phyloP scores from a whole-genome alignment of 2,888 invertebrate genomes.

The Bedellia somnulentella region DNA sequence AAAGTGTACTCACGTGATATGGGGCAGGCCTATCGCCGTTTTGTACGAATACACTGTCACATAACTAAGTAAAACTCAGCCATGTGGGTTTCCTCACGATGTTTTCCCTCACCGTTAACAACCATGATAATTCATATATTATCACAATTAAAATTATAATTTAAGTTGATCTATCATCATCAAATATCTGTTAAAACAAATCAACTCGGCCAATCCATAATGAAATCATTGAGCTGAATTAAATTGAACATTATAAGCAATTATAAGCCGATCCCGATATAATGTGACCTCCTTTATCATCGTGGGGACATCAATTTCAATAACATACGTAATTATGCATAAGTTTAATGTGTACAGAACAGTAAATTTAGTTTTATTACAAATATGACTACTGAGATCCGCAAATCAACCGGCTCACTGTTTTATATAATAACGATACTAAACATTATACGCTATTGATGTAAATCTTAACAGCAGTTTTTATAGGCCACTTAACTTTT shows the following conservation, averaged over 20 bases:
- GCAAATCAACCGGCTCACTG: constrained; percentile 17
- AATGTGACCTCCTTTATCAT: constrained; percentile 45
- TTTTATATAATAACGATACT: constrained; percentile 8
- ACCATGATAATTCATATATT: too few species aligned
- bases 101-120: too few species aligned
- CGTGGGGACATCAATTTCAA: constrained; percentile 54
- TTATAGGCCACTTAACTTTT: constrained; percentile 7
- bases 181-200: too few species aligned
- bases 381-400: constrained; percentile 23
- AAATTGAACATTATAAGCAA: constrained; percentile 39
- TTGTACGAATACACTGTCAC: too few species aligned
- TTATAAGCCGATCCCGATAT: constrained; percentile 41
- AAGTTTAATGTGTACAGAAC: constrained; percentile 24
- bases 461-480: constrained; percentile 8
- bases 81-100: too few species aligned
- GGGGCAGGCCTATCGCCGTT: too few species aligned
- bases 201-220: too few species aligned
- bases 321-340: constrained; percentile 39
- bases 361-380: constrained; percentile 34
- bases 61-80: too few species aligned
- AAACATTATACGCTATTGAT: constrained; percentile 8
- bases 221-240: constrained; percentile 28
- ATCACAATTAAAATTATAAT: too few species aligned
- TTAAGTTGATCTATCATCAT: too few species aligned
- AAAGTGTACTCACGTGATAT: too few species aligned